Conservation (phyloP, 2,113 vertebrate genomes). For the Eurystomus gularis region DNA sequence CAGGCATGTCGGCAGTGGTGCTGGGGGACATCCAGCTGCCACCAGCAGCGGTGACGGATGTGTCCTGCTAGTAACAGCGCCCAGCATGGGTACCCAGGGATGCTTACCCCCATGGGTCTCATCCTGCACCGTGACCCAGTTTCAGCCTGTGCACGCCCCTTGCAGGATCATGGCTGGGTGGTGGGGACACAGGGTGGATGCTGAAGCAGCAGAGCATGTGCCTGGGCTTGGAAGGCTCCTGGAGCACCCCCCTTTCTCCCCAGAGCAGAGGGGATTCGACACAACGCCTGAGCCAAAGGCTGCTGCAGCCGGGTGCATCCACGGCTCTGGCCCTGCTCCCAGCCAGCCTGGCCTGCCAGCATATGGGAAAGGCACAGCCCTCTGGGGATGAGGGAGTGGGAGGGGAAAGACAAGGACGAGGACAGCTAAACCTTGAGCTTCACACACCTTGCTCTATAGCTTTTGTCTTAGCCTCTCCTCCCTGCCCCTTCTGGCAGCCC, state of each 20-base stretch:
- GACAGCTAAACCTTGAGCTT: background rate
- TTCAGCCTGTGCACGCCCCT: background rate
- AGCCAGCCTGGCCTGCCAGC: background rate
- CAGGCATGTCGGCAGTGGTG: accelerated
- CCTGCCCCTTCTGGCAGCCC: background rate
- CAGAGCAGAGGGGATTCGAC: accelerated
- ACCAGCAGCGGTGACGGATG: accelerated
- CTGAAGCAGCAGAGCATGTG: background rate
- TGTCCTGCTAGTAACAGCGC: background rate
- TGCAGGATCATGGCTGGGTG: background rate
- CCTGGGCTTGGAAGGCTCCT: background rate
- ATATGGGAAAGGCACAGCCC: background rate
- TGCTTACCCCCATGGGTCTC: background rate
- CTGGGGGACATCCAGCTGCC: accelerated
- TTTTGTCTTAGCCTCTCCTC: background rate
- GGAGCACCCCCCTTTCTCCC: background rate
- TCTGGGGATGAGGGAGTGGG: background rate
- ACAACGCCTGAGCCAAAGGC: background rate
- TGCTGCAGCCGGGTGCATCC: background rate
- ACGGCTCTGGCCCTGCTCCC: background rate
- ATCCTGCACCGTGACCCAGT: background rate
- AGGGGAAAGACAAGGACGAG: background rate
- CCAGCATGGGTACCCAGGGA: accelerated
- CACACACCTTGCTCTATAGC: background rate
- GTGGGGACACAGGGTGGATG: background rate